These are phyloP conservation scores for Frieseomelitta varia DNA, from an alignment of 1,140 invertebrate species.

Conservation along the genomic window DNA sequence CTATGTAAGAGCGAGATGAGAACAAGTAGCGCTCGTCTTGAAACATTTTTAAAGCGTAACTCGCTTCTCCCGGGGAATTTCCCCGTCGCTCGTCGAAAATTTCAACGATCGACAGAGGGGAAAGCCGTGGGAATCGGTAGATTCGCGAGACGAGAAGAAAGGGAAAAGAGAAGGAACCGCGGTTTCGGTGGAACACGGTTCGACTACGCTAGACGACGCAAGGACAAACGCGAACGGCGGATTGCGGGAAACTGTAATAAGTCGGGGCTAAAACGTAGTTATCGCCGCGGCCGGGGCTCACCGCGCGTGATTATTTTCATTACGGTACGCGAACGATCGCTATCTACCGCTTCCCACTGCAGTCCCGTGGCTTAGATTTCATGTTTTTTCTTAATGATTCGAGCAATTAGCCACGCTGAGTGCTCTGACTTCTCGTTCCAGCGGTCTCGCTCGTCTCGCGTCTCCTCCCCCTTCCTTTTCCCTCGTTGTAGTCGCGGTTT, in stretches of 20 bases:
- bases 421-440: slow-evolving; percentile 79
- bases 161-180: neutral
- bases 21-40: no score
- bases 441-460: slow-evolving; percentile 56
- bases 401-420: slow-evolving; percentile 82
- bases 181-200: neutral
- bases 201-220: slow-evolving; percentile 23
- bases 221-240: slow-evolving; percentile 51
- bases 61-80: neutral
- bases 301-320: slow-evolving; percentile 81
- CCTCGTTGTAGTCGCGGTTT: slow-evolving; percentile 27
- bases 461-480: slow-evolving; percentile 60
- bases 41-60: no score
- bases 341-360: slow-evolving; percentile 79
- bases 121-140: neutral
- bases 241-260: slow-evolving; percentile 58
- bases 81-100: neutral
- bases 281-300: slow-evolving; percentile 59
- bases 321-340: slow-evolving; percentile 75
- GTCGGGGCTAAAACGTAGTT: slow-evolving; percentile 69
- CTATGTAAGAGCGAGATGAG: no score
- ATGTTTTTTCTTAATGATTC: slow-evolving; percentile 83
- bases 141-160: neutral
- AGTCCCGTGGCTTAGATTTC: slow-evolving; percentile 76
- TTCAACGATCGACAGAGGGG: neutral